A percentile compares a stretch with the other conserved stretches of the same genome.
phyloP scores from a whole-genome alignment of 2,113 vertebrate species.

The Semnopithecus entellus region DNA sequence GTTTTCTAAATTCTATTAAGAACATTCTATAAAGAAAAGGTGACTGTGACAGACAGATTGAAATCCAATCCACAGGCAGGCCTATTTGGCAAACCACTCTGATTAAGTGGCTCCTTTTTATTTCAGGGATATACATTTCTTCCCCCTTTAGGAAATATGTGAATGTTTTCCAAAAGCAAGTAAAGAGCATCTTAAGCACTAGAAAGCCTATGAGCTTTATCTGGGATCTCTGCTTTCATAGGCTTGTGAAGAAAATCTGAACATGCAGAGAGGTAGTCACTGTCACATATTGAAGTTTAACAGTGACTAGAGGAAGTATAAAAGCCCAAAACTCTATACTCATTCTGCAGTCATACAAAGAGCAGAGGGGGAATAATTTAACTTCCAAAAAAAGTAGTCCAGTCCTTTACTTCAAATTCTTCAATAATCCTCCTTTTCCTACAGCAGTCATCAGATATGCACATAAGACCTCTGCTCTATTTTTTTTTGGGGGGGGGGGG shows the following conservation, averaged over 20 bases:
- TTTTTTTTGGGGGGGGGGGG: not conserved
- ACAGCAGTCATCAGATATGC: not conserved
- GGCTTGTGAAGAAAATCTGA: conserved; percentile 31
- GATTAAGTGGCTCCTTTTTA: conserved; percentile 51
- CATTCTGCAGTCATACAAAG: not conserved
- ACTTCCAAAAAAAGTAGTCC: not conserved
- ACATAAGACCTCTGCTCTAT: not conserved
- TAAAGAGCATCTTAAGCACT: not conserved
- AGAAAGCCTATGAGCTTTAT: not conserved
- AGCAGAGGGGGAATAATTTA: not conserved
- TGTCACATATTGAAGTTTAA: not conserved
- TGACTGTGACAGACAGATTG: conserved; percentile 57
- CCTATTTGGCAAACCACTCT: conserved; percentile 56
- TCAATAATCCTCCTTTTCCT: not conserved
- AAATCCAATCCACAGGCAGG: conserved; percentile 68
- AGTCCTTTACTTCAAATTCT: not conserved
- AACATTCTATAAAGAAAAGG: conserved; percentile 27
- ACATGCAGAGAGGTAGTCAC: not conserved
- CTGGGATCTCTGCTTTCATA: conserved; percentile 1
- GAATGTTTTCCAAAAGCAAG: conserved; percentile 58
- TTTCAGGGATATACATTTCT: not conserved
- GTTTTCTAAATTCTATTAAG: conserved; percentile 59
- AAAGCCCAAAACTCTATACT: not conserved
- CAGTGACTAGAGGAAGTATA: not conserved
- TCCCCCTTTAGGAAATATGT: conserved; percentile 40